phyloP scores from a whole-genome alignment of 2,113 vertebrate genomes.

The Delphinus delphis region DNA sequence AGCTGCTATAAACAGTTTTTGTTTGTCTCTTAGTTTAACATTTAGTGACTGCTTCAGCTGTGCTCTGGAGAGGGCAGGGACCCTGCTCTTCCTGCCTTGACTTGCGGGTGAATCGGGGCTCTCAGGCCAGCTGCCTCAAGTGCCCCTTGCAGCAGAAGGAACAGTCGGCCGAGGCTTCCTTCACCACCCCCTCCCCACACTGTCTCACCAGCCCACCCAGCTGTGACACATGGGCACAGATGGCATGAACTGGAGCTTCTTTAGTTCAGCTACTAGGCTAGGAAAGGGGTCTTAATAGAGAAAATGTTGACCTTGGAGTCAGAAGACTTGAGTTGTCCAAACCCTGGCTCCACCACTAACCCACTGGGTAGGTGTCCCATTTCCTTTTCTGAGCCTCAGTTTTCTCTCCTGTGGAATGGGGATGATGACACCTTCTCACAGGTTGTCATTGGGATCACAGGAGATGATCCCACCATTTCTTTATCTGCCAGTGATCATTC shows the following conservation, averaged over 20 bases:
- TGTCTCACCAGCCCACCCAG: background rate
- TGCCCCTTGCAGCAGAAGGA: background rate
- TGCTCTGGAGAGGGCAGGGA: background rate
- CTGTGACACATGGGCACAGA: background rate
- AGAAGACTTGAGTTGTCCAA: background rate
- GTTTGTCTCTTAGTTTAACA: background rate
- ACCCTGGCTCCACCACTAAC: background rate
- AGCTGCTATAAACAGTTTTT: background rate
- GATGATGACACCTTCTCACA: background rate
- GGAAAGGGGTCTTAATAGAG: background rate
- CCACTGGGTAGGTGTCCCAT: fast-evolving
- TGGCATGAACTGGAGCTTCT: background rate
- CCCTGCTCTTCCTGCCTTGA: background rate
- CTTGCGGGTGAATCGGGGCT: background rate
- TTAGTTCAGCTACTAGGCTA: background rate
- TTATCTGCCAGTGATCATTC: background rate
- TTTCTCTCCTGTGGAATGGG: background rate
- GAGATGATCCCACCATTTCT: background rate
- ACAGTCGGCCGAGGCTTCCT: background rate
- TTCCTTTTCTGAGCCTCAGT: background rate
- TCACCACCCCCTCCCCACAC: fast-evolving
- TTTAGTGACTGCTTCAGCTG: background rate
- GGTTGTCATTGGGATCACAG: background rate
- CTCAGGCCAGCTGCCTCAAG: background rate
- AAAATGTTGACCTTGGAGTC: background rate